Percentiles rank a stretch among this genome's conserved stretches.
These are phyloP conservation scores for Aurelia coerulea DNA, from an alignment of 30 jellyfish, hydroid and myxozoan genomes.

Conservation along the genomic window DNA sequence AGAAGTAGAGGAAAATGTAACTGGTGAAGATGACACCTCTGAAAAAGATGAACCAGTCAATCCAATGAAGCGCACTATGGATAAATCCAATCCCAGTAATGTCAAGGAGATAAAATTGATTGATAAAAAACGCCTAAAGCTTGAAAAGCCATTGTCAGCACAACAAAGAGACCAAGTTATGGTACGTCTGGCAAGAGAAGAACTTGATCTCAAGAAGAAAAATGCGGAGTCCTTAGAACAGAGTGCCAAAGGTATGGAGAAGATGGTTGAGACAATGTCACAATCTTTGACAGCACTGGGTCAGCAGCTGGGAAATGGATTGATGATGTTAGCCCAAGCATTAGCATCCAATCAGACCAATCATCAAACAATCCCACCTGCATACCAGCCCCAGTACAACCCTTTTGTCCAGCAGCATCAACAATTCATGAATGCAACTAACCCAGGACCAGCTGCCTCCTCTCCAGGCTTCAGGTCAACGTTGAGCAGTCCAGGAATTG, in stretches of 20 bases:
- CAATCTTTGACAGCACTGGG: too few species aligned
- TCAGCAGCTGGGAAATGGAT: too few species aligned
- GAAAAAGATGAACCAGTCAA: background rate
- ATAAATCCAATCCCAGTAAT: too few species aligned
- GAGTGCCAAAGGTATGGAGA: constrained; percentile 27
- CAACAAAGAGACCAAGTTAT: constrained; percentile 33
- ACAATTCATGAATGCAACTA: too few species aligned
- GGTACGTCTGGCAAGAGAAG: constrained; percentile 40
- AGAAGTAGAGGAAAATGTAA: background rate
- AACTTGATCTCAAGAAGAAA: constrained; percentile 26
- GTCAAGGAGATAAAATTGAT: background rate
- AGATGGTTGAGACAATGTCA: constrained; percentile 52
- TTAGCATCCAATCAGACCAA: background rate
- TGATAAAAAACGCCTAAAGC: constrained; percentile 39
- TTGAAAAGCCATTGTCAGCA: constrained; percentile 52
- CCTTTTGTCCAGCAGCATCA: too few species aligned
- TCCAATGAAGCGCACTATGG: background rate
- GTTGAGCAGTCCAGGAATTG: too few species aligned
- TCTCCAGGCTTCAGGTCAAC: too few species aligned
- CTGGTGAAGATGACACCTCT: background rate
- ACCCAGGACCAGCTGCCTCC: too few species aligned
- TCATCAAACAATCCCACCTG: background rate
- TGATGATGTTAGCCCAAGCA: constrained; percentile 49
- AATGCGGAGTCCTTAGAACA: constrained; percentile 10
- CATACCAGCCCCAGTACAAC: constrained; percentile 5